Evolutionary conservation across 2,888 invertebrate species (phyloP), one percentile per base, ranked within the genome.

Genomic region (Boloria selene): DNA sequence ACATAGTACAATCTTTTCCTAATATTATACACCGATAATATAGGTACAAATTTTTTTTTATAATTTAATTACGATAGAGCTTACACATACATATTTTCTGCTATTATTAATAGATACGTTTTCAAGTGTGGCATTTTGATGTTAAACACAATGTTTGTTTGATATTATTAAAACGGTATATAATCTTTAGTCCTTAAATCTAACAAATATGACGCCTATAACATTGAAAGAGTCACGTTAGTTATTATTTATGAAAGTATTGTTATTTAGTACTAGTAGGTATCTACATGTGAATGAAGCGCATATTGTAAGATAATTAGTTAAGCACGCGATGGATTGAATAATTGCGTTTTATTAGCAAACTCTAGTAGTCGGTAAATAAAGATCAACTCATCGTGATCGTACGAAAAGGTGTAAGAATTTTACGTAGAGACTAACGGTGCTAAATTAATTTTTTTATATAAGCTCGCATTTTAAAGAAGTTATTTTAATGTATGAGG

Each of bases 231-330:
- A 63, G 67, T 70, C 70, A 69, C 70, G 69, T 70, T 66, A 60
- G 16, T 65, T 72, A 72, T 74, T 70, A 72, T 74, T 73, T 73
- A 73, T 73, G 75, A 70, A 70, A 68, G 67, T 67, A 72, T 74
- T 75, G 73, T 75, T 67, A 55, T 58, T 64, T 63, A 59, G 70
- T 72, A 73, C 73, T 74, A 69, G 54, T 54, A 63, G 42, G 61
- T 55, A 65, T 52, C 62, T 56, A 67, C 67, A 70, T 67, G 67
- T 69, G 70, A 67, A 55, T 31, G 55, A 47, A 62, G 53, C 60
- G 54, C 55, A 66, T 49, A 55, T 50, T 61, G 51, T 64, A 31
- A 68, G 64, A 61, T 67, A 65, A 66, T 70, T 64, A 58, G 66
- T 63, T 68, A 65, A 64, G 60, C 70, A 62, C 64, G 69, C 69